A percentile compares a stretch with the other conserved stretches of the same genome.
These are phyloP conservation scores for Caligus rogercresseyi DNA, from an alignment of 1,140 invertebrate genomes.

Conservation along the genomic window DNA sequence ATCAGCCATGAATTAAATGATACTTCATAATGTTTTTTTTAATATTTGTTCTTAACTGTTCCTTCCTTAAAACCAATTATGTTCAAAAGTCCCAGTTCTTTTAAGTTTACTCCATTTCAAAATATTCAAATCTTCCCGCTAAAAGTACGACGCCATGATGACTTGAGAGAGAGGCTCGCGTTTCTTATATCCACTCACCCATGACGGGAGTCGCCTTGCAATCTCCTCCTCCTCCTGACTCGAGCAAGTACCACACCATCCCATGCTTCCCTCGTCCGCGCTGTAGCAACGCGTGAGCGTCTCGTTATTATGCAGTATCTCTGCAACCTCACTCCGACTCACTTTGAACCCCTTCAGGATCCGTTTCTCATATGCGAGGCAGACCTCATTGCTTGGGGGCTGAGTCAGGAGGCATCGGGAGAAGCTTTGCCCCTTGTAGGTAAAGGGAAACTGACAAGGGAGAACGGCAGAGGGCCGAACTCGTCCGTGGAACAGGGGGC, in stretches of 20 bases:
- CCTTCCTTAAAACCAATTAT: no score
- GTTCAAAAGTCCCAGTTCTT: no score
- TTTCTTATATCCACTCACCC: no score
- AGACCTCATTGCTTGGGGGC: background rate
- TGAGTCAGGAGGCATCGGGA: background rate
- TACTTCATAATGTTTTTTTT: no score
- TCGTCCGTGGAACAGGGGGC: background rate
- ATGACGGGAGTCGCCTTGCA: no score
- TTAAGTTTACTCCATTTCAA: no score
- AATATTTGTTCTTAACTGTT: no score
- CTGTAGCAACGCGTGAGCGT: background rate
- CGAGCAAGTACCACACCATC: background rate
- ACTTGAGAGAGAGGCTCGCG: no score
- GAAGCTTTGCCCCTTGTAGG: background rate
- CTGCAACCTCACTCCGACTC: background rate
- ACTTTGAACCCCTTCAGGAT: background rate
- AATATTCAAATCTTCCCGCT: no score
- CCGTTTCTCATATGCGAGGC: background rate
- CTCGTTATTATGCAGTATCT: background rate
- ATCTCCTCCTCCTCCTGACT: no score
- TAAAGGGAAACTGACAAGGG: background rate
- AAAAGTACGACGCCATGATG: no score
- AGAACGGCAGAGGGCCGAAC: background rate
- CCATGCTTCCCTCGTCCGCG: background rate
- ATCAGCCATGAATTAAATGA: no score